Percentiles rank a stretch among this genome's conserved stretches.
Evolutionary conservation across 1,140 invertebrate species (phyloP).

Genomic region (Yoshiicerus persimilis): DNA sequence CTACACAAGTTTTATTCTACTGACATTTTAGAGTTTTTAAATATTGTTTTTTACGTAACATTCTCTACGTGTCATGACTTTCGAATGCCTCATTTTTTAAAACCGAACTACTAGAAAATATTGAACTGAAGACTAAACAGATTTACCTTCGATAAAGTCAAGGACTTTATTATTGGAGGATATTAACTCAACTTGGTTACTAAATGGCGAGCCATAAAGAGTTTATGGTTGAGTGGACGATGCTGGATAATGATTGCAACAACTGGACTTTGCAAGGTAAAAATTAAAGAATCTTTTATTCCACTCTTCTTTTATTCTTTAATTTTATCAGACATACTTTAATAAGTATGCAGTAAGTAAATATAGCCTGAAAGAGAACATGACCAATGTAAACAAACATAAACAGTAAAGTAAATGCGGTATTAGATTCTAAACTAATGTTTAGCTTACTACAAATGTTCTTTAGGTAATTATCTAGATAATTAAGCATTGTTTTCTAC

Average conservation of each 20-base stretch:
- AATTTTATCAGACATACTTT: no score
- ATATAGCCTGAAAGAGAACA: no score
- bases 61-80: no score
- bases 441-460: no score
- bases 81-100: no score
- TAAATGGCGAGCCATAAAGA: constrained; percentile 45
- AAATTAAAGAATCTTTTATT: background rate
- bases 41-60: background rate
- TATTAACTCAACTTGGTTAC: background rate
- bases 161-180: background rate
- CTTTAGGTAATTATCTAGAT: background rate
- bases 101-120: no score
- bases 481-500: background rate
- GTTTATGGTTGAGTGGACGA: constrained; percentile 41
- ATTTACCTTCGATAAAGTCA: background rate
- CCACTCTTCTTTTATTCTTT: no score
- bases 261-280: constrained; percentile 46
- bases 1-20: background rate
- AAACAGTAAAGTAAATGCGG: no score
- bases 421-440: no score
- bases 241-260: constrained; percentile 42
- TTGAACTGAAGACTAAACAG: background rate
- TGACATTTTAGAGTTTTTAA: background rate
- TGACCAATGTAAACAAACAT: no score
- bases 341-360: no score